Percentiles rank a stretch among this genome's conserved stretches.
Evolutionary conservation across 1,140 invertebrate species (phyloP).

Genomic region (Tetramorium parvispinum): DNA sequence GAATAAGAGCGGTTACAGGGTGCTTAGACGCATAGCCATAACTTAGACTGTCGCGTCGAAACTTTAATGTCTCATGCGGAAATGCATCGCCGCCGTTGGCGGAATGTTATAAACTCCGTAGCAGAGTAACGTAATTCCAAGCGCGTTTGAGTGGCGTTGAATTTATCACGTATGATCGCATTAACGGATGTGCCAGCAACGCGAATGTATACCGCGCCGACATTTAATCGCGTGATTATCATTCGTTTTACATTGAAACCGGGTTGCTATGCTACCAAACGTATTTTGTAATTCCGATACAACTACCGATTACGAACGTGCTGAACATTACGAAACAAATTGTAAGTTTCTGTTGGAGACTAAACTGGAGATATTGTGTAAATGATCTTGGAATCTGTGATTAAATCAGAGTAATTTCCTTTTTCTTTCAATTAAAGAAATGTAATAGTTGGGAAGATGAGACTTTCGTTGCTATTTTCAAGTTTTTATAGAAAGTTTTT

Average conservation of each 20-base stretch:
- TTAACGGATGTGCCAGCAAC: constrained; percentile 35
- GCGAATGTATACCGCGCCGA: constrained; percentile 1
- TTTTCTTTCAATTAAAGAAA: background rate
- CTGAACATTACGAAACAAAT: constrained; percentile 23
- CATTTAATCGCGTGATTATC: constrained; percentile 56
- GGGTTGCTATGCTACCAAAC: constrained; percentile 35
- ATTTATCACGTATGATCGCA: constrained; percentile 55
- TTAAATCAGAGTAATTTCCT: constrained; percentile 3
- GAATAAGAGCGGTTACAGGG: constrained; percentile 18
- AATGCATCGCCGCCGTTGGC: background rate
- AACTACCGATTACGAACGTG: constrained; percentile 19
- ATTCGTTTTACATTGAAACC: constrained; percentile 32
- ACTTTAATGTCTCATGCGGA: constrained; percentile 37
- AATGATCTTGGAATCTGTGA: background rate
- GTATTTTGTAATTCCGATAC: constrained; percentile 18
- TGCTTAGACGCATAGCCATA: constrained; percentile 10
- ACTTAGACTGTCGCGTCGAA: constrained; percentile 49
- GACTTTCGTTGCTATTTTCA: background rate
- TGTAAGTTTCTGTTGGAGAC: background rate
- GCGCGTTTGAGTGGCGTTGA: constrained; percentile 51
- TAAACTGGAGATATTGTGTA: background rate
- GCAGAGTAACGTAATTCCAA: constrained; percentile 30
- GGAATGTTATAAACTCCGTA: constrained; percentile 40
- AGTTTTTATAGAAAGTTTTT: background rate
- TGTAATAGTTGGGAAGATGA: background rate